Percentiles rank a stretch among this genome's conserved stretches.
phyloP scores from a whole-genome alignment of 2,113 vertebrate genomes.

The Phoxinus phoxinus region DNA sequence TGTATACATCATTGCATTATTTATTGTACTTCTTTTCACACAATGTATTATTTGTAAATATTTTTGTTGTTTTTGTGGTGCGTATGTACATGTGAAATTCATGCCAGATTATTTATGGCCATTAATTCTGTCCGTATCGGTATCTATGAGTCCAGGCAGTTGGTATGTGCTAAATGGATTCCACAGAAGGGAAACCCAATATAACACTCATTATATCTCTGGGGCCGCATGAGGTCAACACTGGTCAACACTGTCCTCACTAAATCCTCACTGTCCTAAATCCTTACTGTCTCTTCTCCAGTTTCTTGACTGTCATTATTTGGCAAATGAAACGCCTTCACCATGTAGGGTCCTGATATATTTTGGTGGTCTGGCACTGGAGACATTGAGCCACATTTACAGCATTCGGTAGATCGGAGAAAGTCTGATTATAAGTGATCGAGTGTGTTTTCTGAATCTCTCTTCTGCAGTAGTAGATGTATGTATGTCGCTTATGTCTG shows the following conservation, averaged over 20 bases:
- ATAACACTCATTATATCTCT: conserved; percentile 10
- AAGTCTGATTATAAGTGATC: not conserved
- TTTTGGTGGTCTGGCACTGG: not conserved
- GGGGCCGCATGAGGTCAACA: not conserved
- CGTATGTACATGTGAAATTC: not conserved
- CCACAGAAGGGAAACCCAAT: conserved; percentile 48
- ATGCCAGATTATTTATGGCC: not conserved
- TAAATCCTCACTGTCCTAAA: conserved; percentile 21
- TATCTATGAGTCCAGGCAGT: not conserved
- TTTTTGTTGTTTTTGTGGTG: not conserved
- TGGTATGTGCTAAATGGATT: conserved; percentile 42
- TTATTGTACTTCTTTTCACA: too few relatives aligned
- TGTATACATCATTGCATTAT: not conserved
- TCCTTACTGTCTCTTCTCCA: conserved; percentile 47
- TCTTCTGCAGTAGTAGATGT: not conserved
- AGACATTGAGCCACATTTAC: not conserved
- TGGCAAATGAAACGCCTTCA: not conserved
- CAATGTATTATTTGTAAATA: too few relatives aligned
- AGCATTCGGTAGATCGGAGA: not conserved
- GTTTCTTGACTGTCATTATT: conserved; percentile 32
- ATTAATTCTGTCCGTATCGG: not conserved
- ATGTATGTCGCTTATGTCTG: too few relatives aligned
- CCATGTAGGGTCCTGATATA: conserved; percentile 17
- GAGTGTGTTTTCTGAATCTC: not conserved
- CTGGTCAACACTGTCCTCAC: too few relatives aligned